Base-by-base conservation (phyloP, 2,113 vertebrate species). In the Nyctereutes procyonoides region DNA sequence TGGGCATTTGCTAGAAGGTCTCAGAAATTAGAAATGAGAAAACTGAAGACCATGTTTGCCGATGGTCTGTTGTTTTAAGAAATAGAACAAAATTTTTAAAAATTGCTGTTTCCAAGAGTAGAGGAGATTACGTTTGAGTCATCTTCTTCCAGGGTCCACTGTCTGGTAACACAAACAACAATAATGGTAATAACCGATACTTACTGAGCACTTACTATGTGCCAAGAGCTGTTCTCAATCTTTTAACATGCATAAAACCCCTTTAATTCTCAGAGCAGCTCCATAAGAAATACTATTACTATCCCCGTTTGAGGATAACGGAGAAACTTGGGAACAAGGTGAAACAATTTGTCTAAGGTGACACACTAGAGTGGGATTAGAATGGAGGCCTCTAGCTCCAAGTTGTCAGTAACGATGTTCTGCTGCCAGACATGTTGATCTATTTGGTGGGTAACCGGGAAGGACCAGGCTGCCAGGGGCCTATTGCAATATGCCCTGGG, bases 341-440 rank as follows among this genome's bases (percentile, higher is more conserved):
- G 26, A 28, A 60, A 13, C 26, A 62, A 20, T 28, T n/a, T 26
- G 26, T 53, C 30, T 43, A 55, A 87, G 53, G 84, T 0, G 3
- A 35, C 51, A 8, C 17, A 55, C 1, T 4, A 3, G 55, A 43
- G 17, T 0, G 14, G 55, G 17, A 35, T 53, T 35, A 76, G 76
- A n/a, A 1, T 3, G 0, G 51, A 58, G 60, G 35, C 5, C 3
- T 73, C 20, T 28, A 0, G 11, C 11, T 28, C 53, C 10, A 0
- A 1, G 5, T 63, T 10, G 88, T 17, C 26, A 20, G 1, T 0
- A 38, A 22, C 20, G 0, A 0, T 1, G 14, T 5, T 16, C 1
- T 3, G 1, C 5, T 16, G 51, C 4, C 28, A 1, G 30, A 26
- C 12, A 0, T 1, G 8, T 0, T 38, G 76, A 11, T 38, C 30